These are phyloP conservation scores for Sula dactylatra DNA, from an alignment of 2,113 vertebrate species.

Conservation along the genomic window DNA sequence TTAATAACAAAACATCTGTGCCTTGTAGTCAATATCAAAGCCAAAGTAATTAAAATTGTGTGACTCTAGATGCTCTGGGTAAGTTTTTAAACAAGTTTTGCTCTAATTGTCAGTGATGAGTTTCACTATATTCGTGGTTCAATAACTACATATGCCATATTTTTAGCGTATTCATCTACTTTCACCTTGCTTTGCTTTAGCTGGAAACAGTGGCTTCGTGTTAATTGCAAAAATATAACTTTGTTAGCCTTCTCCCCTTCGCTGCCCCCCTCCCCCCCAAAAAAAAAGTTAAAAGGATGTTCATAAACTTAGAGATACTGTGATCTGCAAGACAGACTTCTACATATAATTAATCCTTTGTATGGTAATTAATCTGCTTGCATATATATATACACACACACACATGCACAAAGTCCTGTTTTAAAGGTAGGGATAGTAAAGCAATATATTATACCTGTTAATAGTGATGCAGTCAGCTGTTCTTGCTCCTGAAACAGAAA, in stretches of 20 bases:
- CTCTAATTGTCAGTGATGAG: neutral
- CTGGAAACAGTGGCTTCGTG: neutral
- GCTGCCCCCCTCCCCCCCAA: fast-evolving
- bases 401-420: neutral
- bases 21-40: neutral
- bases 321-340: neutral
- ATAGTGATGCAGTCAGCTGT: neutral
- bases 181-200: neutral
- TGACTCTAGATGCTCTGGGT: neutral
- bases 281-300: neutral
- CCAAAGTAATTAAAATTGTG: neutral
- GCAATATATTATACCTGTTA: neutral
- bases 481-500: neutral
- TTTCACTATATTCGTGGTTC: neutral
- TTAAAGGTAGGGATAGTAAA: neutral
- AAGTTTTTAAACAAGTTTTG: neutral
- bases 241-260: neutral
- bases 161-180: neutral
- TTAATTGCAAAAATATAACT: neutral
- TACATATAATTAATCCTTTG: neutral
- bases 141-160: neutral
- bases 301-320: neutral
- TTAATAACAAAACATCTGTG: neutral
- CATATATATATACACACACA: neutral
- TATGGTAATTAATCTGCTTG: neutral